phyloP scores from a whole-genome alignment of 2,888 invertebrate genomes.

The Sabatieria punctata region DNA sequence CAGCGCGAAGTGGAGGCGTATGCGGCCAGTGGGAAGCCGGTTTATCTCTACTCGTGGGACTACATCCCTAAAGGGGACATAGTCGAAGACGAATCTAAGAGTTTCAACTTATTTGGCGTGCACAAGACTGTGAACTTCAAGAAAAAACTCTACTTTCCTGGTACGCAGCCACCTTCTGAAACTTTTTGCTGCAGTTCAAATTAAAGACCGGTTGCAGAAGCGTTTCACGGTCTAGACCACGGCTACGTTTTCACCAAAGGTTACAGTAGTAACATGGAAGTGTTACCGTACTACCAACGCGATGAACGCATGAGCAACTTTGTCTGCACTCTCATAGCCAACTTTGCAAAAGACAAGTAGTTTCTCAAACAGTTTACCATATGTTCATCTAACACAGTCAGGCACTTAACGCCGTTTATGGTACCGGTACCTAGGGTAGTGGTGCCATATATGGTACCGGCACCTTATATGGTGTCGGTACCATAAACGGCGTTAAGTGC shows the following conservation, averaged over 20 bases:
- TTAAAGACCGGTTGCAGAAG: conserved; percentile 11
- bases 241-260: conserved; percentile 29
- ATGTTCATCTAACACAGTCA: no score
- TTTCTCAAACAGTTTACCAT: no score
- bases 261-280: conserved; percentile 23
- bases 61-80: conserved; percentile 24
- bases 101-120: conserved; percentile 21
- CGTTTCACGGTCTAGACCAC: conserved; percentile 30
- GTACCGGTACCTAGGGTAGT: no score
- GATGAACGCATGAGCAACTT: conserved; percentile 25
- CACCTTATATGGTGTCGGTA: no score
- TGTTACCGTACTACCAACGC: conserved; percentile 22
- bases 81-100: conserved; percentile 22
- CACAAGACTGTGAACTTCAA: background rate
- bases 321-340: conserved; percentile 22
- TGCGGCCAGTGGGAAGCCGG: conserved; percentile 17
- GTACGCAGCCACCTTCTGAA: background rate
- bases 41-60: conserved; percentile 28
- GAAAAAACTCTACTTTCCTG: background rate
- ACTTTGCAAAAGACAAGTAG: conserved; percentile 21
- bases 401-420: no score
- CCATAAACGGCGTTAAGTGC: no score
- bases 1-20: conserved; percentile 24
- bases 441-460: no score
- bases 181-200: background rate